Percentiles rank a stretch among this genome's conserved stretches.
Evolutionary conservation across 2,888 invertebrate genomes (phyloP).

Genomic region (Tenthredo livida): DNA sequence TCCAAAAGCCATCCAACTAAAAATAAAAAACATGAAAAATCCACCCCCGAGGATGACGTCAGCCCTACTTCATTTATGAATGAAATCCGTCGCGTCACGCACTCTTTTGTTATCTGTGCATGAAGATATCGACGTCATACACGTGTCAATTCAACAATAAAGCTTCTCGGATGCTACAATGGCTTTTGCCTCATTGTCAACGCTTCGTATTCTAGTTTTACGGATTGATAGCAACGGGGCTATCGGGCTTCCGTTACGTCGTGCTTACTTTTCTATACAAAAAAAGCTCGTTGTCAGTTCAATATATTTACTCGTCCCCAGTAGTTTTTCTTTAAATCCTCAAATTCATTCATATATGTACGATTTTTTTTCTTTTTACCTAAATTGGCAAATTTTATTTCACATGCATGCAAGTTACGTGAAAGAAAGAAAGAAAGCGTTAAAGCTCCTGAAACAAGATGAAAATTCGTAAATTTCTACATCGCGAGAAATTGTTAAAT

Average conservation of each 20-base stretch:
- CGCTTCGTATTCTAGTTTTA: conserved; percentile 35
- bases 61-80: conserved; percentile 1
- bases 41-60: not conserved
- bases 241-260: conserved; percentile 4
- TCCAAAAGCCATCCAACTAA: not conserved
- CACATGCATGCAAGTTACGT: not conserved
- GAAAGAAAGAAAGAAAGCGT: too few relatives aligned
- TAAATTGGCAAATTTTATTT: not conserved
- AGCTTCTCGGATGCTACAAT: conserved; percentile 26
- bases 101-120: conserved; percentile 28
- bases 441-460: not conserved
- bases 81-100: conserved; percentile 37
- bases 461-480: not conserved
- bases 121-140: conserved; percentile 27
- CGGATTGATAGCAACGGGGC: conserved; percentile 33
- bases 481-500: not conserved
- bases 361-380: not conserved
- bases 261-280: not conserved
- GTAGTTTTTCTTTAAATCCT: not conserved
- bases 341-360: not conserved
- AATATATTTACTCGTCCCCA: not conserved
- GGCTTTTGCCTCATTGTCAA: conserved; percentile 27
- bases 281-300: not conserved
- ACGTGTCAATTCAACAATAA: conserved; percentile 49
- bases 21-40: conserved; percentile 7